Evolutionary conservation across 2,113 vertebrate species (phyloP), one percentile per base, ranked within the genome.

Genomic region (Poeciliopsis retropinna): DNA sequence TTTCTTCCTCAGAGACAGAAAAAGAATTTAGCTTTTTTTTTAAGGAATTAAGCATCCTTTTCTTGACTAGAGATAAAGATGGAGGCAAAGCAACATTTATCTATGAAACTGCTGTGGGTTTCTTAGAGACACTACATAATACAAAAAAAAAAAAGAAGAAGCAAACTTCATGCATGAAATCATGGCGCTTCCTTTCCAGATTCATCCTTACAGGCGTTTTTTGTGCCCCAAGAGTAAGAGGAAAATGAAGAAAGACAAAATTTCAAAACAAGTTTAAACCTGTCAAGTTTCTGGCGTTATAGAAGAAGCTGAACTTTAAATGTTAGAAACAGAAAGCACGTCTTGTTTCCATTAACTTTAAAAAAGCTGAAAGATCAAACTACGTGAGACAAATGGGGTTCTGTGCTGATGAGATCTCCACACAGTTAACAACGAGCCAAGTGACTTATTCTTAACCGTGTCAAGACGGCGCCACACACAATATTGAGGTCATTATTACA

Each of bases 251-350:
- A 75, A 82, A 86, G 75, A 70, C 87, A 70, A 44, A 72, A 31
- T 80, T 91, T 87, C 68, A 79, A 85, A 86, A 86, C 57, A 80
- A 93, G 90, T 79, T 84, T 85, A 85, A 80, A 67, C 81, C 91
- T 87, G 91, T 92, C 67, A 73, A 86, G 85, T 89, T 84, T 91
- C 86, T 78, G 92, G 88, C 88, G 88, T 93, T 92, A 83, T 85
- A 85, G 86, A 75, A 85, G 76, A 63, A 89, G 85, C 13, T 25
- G 82, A 65, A 85, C 90, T 77, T 93, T 90, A 91, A 88, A 93
- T 93, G 83, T 88, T 93, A 88, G 92, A 91, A 92, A 85, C 91
- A 91, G 86, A 89, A 85, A 90, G 88, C 85, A 89, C 92, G 92
- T 81, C 87, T 92, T 93, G 92, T 93, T 93, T 88, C 69, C 83